Percentiles rank a stretch among this genome's conserved stretches.
phyloP scores from a whole-genome alignment of 2,888 invertebrate species.

The Acanthosoma haemorrhoidale region DNA sequence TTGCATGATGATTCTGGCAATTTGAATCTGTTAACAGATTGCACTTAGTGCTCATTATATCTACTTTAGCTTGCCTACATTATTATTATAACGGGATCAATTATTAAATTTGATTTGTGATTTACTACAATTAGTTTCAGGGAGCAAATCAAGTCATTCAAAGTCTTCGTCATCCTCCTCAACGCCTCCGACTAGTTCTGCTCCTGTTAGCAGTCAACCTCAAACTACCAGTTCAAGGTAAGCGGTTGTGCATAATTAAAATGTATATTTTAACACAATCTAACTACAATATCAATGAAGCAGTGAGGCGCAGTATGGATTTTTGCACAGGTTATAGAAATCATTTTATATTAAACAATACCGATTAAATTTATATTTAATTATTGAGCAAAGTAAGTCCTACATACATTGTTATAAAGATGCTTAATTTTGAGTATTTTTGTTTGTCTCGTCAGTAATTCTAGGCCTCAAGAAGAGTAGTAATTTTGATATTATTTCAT shows the following conservation, averaged over 20 bases:
- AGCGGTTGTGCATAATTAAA: background rate
- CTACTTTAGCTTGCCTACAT: too few relatives aligned
- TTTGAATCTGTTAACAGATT: too few relatives aligned
- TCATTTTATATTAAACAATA: too few relatives aligned
- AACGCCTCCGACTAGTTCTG: conserved; percentile 22
- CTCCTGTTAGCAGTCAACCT: conserved; percentile 25
- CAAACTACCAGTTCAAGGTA: conserved; percentile 18
- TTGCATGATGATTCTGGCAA: too few relatives aligned
- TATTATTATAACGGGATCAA: background rate
- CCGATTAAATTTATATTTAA: too few relatives aligned
- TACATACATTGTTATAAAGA: too few relatives aligned
- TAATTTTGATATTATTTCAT: background rate
- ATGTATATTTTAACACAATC: too few relatives aligned
- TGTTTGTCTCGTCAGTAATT: background rate
- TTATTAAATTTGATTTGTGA: background rate
- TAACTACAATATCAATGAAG: too few relatives aligned
- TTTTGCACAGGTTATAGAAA: too few relatives aligned
- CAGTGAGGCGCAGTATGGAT: too few relatives aligned
- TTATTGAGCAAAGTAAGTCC: too few relatives aligned
- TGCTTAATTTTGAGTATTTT: background rate
- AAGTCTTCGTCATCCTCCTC: conserved; percentile 35
- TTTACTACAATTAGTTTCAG: conserved; percentile 26
- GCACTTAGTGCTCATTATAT: too few relatives aligned
- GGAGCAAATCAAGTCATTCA: conserved; percentile 33
- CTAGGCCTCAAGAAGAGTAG: conserved; percentile 1